Conservation (phyloP, 2,888 invertebrate genomes). For the Trypoxylon attenuatum region DNA sequence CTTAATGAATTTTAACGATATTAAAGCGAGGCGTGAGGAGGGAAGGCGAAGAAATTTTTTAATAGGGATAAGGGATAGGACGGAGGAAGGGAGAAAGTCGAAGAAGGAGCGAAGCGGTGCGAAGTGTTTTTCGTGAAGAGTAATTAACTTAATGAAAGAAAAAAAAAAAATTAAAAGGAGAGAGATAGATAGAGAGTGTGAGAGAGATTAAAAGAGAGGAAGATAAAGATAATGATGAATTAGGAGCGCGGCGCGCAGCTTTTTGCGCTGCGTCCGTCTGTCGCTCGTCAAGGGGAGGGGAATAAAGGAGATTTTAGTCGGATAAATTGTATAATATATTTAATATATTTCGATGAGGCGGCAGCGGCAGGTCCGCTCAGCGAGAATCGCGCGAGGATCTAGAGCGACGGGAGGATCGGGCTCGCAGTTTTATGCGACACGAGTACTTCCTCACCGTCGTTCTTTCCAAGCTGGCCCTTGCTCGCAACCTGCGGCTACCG, state of each 20-base stretch:
- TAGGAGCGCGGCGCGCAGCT: constrained; percentile 59
- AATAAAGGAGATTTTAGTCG: constrained; percentile 70
- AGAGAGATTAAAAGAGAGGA: constrained; percentile 49
- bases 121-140: constrained; percentile 47
- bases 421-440: constrained; percentile 71
- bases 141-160: constrained; percentile 40
- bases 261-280: constrained; percentile 65
- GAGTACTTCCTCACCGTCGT: constrained; percentile 43
- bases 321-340: constrained; percentile 74
- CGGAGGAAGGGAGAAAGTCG: constrained; percentile 19
- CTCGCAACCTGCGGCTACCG: constrained; percentile 44
- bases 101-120: constrained; percentile 28
- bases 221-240: neutral
- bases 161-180: constrained; percentile 30
- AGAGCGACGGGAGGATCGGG: constrained; percentile 50
- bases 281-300: constrained; percentile 44
- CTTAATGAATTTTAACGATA: constrained; percentile 72
- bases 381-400: constrained; percentile 25
- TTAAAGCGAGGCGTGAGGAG: constrained; percentile 51
- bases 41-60: constrained; percentile 60
- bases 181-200: constrained; percentile 29
- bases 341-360: constrained; percentile 72
- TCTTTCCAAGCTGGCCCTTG: constrained; percentile 33
- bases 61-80: constrained; percentile 48
- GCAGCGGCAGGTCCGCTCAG: constrained; percentile 54